Conservation (phyloP, 35 echinoderm and acorn worm species). For the Stichopus chloronotus region DNA sequence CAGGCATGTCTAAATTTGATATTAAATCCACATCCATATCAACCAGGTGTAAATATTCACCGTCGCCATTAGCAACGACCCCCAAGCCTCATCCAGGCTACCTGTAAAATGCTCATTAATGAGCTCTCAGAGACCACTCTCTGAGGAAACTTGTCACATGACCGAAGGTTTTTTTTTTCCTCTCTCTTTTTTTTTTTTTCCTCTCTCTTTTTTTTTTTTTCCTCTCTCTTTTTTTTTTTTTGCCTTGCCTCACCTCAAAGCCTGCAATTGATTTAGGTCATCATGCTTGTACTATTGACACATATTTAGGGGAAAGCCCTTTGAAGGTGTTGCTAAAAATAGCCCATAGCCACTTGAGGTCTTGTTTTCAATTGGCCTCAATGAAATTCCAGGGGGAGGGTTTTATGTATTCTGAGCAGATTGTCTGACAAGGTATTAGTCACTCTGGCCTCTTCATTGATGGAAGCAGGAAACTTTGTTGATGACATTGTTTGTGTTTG, state of each 20-base stretch:
- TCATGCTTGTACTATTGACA: slow-evolving; percentile 58
- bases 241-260: slow-evolving; percentile 41
- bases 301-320: slow-evolving; percentile 50
- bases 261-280: slow-evolving; percentile 59
- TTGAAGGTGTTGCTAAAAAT: slow-evolving; percentile 65
- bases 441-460: slow-evolving; percentile 60
- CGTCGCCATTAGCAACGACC: slow-evolving; percentile 55
- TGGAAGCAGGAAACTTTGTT: slow-evolving; percentile 49
- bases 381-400: slow-evolving; percentile 68
- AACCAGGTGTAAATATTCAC: slow-evolving; percentile 59
- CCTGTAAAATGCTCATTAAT: background rate
- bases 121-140: slow-evolving; percentile 21
- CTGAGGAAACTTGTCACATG: slow-evolving; percentile 43
- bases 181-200: background rate
- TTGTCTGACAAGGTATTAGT: slow-evolving; percentile 65
- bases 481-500: slow-evolving; percentile 58
- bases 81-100: slow-evolving; percentile 44
- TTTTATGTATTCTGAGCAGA: slow-evolving; percentile 66
- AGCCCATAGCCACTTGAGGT: slow-evolving; percentile 64
- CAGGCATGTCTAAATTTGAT: slow-evolving; percentile 29
- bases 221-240: slow-evolving; percentile 10
- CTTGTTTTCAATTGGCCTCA: slow-evolving; percentile 72
- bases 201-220: slow-evolving; percentile 14
- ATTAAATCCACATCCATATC: background rate
- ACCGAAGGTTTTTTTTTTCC: background rate